Evolutionary conservation across 1,140 invertebrate species (phyloP), one percentile per base, ranked within the genome.

Genomic region (Apis laboriosa): DNA sequence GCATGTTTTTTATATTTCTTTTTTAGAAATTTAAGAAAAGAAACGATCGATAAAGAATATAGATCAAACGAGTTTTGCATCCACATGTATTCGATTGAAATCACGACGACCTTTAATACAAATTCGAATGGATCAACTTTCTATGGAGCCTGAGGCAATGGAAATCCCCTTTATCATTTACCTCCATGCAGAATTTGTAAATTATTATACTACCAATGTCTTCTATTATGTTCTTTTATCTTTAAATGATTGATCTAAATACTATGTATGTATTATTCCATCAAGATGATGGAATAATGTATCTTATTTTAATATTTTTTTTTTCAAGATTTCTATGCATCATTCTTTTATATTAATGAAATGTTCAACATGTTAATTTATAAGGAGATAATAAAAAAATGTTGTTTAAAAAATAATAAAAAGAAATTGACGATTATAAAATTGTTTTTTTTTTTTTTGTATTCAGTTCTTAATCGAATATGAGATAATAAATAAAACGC

Each of bases 41-140:
- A 17, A 21, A 58, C 19, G 56, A 43, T 11, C 28, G 5, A 12
- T 24, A 9, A 64, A 1, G 19, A 66, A 1, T 17, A 9, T 19
- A n/a, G n/a, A 70, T 82, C 17, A 34, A 74, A 67, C 61, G 56
- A 66, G 55, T 67, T 81, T 58, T 67, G 28, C 28, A 67, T 49
- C 58, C 19, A 43, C 17, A 56, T 11, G 61, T 43, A 12, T 74
- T 34, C 68, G 34, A 28, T 66, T 43, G 55, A 84, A 75, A 73
- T 56, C 55, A 0, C 43, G 43, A n/a, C 68, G 71, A 83, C 84
- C 80, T 85, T 77, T 83, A 78, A 72, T 58, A 72, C 8, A 34
- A 77, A 83, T 76, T 72, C 84, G 68, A 77, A 73, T 51, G 53
- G 60, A 55, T 73, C 60, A 24, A 77, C 84, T 85, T 83, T 85